A percentile compares a stretch with the other conserved stretches of the same genome.
Conservation (phyloP, 2,888 invertebrate species). For the Tuta absoluta region DNA sequence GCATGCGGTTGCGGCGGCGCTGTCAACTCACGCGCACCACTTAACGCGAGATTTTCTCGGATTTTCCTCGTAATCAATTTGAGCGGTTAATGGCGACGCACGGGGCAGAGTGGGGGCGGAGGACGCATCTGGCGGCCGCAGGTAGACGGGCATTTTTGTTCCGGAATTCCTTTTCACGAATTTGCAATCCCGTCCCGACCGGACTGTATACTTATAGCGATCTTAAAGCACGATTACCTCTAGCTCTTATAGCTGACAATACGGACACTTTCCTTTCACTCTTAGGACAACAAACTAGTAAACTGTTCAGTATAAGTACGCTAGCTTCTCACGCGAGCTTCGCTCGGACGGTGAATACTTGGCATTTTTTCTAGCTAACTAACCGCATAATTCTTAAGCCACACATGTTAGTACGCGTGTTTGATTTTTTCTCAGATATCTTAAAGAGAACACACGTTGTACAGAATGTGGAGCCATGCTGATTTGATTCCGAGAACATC, state of each 20-base stretch:
- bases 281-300: conserved; percentile 20
- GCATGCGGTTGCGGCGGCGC: conserved; percentile 42
- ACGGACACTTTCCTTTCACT: conserved; percentile 19
- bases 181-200: conserved; percentile 72
- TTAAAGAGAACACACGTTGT: conserved; percentile 41
- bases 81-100: conserved; percentile 54
- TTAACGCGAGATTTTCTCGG: conserved; percentile 71
- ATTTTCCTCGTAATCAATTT: conserved; percentile 78
- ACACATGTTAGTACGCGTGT: conserved; percentile 44
- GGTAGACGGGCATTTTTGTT: conserved; percentile 27
- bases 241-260: conserved; percentile 8
- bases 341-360: conserved; percentile 37
- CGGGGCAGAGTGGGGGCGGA: conserved; percentile 50
- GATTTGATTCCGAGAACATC: conserved; percentile 37
- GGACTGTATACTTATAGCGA: conserved; percentile 24
- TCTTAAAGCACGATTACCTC: neutral
- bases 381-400: conserved; percentile 53
- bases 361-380: conserved; percentile 53
- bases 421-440: conserved; percentile 49
- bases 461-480: conserved; percentile 44
- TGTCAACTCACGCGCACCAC: conserved; percentile 49
- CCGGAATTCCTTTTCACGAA: conserved; percentile 68
- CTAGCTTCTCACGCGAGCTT: conserved; percentile 35
- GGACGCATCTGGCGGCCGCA: conserved; percentile 38
- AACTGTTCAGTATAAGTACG: conserved; percentile 25